Base-by-base conservation (phyloP, 1,140 invertebrate genomes). In the Drosophila obscura region DNA sequence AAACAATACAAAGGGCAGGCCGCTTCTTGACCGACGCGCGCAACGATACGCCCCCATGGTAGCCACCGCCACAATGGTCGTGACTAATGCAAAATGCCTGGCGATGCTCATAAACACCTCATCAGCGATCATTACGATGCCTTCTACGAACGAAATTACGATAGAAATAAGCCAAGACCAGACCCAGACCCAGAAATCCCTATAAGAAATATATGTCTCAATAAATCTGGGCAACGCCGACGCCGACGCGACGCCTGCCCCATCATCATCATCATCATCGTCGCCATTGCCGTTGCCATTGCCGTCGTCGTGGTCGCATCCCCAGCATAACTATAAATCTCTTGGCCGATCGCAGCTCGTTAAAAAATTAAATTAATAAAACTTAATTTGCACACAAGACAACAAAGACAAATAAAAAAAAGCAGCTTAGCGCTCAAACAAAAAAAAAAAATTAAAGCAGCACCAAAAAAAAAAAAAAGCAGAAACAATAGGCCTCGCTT, bases 361-460 rank as follows among this genome's bases (percentile, higher is more conserved):
- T 87, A 85, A 87, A 81, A 81, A 85, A 82, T 82, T 87, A 85
- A 85, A 85, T 85, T 87, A 85, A 85, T 85, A 85, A 85, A 82
- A 85, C 77, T 87, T 85, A 85, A 85, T 85, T 85, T 77, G 76
- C 81, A 71, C 64, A 77, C 59, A 63, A 61, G 53, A 48, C 55
- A 63, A 71, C 60, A 44, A 56, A 48, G 39, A 35, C 28, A 26
- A 65, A 64, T 35, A 45, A 31, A 59, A 57, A 46, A 61, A 58
- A 61, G 31, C 41, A 16, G 53, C 44, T 43, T 60, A 41, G 4
- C 35, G 35, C 35, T 50, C 13, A 45, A 24, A 16, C 16, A 63
- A 65, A 74, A 65, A 74, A 68, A 73, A 57, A 45, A 71, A 31
- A 3, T 7, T 7, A 8, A 28, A 28, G 28, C 28, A 28, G 26